Base-by-base conservation (phyloP, 2,113 vertebrate species). In the Petromus typicus region DNA sequence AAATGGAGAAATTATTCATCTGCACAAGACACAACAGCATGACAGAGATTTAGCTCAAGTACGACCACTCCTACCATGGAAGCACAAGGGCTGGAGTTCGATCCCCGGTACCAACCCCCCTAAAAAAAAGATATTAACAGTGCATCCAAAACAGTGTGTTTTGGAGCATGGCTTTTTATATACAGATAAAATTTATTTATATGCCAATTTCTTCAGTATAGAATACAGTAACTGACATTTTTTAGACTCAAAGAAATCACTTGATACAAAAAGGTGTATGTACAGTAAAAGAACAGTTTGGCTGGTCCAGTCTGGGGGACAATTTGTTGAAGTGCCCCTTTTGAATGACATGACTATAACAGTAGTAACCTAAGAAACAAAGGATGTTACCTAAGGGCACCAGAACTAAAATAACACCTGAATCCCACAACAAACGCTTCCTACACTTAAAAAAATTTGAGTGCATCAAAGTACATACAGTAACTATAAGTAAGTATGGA, bases 341-440 rank as follows among this genome's bases (percentile, higher is more conserved):
- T n/a, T 76, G 80, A 89, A 89, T 61, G 23, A 27, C 30, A 61
- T 18, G 5, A 73, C 73, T 10, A 67, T 7, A 67, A 51, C 25
- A 80, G 11, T 56, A 85, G 76, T 43, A 56, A 81, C 18, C 37
- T 63, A 66, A 40, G n/a, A 92, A 89, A 89, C 32, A 86, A 8
- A 67, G 76, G 82, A 85, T 40, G 67, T 17, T 32, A 1, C 30
- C 3, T 78, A 30, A 79, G 34, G n/a, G 5, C 45, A 93, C 37
- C 59, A 89, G n/a, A 86, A 69, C 56, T 69, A 63, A 71, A n/a
- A 61, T 76, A 43, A 64, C 12, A 91, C 12, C 22, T 17, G 71
- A 94, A 78, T 78, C 67, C n/a, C 13, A 54, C 82, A 83, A 59
- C 54, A 91, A 83, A 85, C 51, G 59, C 51, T 87, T 87, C 76